Percentiles rank a stretch among this genome's conserved stretches.
These are phyloP conservation scores for Pomatostomus ruficeps DNA, from an alignment of 2,113 vertebrate genomes.

Conservation along the genomic window DNA sequence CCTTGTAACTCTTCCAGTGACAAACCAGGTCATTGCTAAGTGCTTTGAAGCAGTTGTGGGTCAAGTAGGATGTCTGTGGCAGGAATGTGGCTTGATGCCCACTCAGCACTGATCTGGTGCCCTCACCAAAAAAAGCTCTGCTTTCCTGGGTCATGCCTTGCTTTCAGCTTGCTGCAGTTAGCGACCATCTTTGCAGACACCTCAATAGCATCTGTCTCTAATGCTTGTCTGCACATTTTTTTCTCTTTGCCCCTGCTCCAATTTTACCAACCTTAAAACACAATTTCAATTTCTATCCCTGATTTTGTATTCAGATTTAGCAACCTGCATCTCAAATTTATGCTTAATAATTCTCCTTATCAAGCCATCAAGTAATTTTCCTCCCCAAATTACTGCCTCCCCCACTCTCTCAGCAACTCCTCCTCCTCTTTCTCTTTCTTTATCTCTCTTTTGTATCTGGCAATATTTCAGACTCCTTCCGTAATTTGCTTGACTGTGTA, in stretches of 20 bases:
- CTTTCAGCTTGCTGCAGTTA: conserved; percentile 5
- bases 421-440: conserved; percentile 54
- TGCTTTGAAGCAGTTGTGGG: background rate
- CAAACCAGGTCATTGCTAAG: background rate
- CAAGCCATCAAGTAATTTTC: conserved; percentile 62
- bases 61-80: background rate
- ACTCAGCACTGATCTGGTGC: background rate
- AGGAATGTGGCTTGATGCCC: background rate
- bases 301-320: conserved; percentile 57
- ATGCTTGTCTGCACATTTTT: background rate
- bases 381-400: conserved; percentile 38
- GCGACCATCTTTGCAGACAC: background rate
- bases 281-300: background rate
- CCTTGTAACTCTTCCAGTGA: background rate
- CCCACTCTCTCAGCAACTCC: conserved; percentile 19
- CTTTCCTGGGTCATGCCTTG: background rate
- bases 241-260: background rate
- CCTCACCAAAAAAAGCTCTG: background rate
- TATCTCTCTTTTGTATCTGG: conserved; percentile 51
- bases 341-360: conserved; percentile 55
- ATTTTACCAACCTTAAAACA: conserved; percentile 7
- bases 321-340: conserved; percentile 33
- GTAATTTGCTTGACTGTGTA: conserved; percentile 64
- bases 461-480: conserved; percentile 44
- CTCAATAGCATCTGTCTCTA: background rate